Percentiles rank a stretch among this genome's conserved stretches.
These are phyloP conservation scores for Bombylius major DNA, from an alignment of 2,888 invertebrate genomes.

Conservation along the genomic window DNA sequence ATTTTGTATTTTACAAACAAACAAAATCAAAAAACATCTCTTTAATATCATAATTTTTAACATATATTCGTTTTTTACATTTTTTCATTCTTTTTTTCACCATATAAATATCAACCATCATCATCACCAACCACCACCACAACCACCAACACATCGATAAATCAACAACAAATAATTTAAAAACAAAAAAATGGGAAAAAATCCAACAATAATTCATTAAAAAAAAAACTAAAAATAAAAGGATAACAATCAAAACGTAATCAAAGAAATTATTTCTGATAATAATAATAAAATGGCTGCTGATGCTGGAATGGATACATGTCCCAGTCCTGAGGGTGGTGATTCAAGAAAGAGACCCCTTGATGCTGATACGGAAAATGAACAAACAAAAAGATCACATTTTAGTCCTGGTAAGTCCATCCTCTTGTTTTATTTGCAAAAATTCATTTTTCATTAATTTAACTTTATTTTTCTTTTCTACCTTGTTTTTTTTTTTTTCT, in stretches of 20 bases:
- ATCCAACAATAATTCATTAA: not conserved
- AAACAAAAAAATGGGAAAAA: not conserved
- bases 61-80: not conserved
- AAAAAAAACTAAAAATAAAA: slow-evolving; percentile 4
- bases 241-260: slow-evolving; percentile 4
- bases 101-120: not conserved
- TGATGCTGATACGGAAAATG: slow-evolving; percentile 77
- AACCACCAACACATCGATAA: too few relatives aligned
- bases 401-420: slow-evolving; percentile 69
- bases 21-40: too few relatives aligned
- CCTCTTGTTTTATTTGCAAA: too few relatives aligned
- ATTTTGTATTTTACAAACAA: too few relatives aligned
- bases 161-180: not conserved
- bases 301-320: slow-evolving; percentile 88
- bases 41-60: not conserved
- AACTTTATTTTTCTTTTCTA: too few relatives aligned
- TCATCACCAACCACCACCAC: too few relatives aligned
- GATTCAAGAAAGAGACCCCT: slow-evolving; percentile 84
- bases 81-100: not conserved
- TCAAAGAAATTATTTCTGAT: not conserved
- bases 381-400: slow-evolving; percentile 79
- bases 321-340: slow-evolving; percentile 79
- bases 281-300: slow-evolving; percentile 55
- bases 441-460: too few relatives aligned
- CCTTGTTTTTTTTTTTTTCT: too few relatives aligned